phyloP scores from a whole-genome alignment of 1,140 invertebrate genomes.

The Alviniconcha marisindica region DNA sequence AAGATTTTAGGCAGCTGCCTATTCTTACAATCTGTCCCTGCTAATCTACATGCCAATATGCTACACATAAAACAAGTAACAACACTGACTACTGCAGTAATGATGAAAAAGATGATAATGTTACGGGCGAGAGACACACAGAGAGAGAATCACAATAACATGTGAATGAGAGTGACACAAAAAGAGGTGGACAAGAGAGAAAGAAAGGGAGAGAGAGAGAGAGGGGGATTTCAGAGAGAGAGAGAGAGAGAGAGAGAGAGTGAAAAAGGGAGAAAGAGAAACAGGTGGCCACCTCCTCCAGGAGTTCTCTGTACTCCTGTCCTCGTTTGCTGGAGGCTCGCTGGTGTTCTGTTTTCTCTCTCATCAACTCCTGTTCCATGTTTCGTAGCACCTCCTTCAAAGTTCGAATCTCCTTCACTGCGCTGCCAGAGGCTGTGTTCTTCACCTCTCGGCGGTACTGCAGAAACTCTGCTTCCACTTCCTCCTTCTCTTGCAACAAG shows the following conservation, averaged over 20 bases:
- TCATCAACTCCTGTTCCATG: conserved; percentile 73
- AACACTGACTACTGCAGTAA: too few relatives aligned
- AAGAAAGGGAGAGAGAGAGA: too few relatives aligned
- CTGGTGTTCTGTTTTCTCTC: conserved; percentile 73
- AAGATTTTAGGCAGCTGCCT: too few relatives aligned
- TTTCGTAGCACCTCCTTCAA: conserved; percentile 70
- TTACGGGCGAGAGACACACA: too few relatives aligned
- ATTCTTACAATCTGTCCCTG: too few relatives aligned
- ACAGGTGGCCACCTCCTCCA: conserved; percentile 67
- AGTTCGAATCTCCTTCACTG: conserved; percentile 68
- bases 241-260: too few relatives aligned
- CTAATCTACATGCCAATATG: too few relatives aligned
- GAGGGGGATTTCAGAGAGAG: too few relatives aligned
- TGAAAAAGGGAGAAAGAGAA: background rate
- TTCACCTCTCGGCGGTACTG: conserved; percentile 68
- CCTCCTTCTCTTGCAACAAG: conserved; percentile 70
- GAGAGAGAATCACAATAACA: background rate
- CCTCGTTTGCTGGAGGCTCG: conserved; percentile 64
- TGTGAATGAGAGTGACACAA: background rate
- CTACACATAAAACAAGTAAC: too few relatives aligned
- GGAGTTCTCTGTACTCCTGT: conserved; percentile 70
- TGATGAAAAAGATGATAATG: too few relatives aligned
- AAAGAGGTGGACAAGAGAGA: too few relatives aligned
- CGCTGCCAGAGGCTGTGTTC: conserved; percentile 60
- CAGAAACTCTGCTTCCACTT: conserved; percentile 69